Base-by-base conservation (phyloP, 2,797 vertebrate species). In the Melanotaenia pygmaea region DNA sequence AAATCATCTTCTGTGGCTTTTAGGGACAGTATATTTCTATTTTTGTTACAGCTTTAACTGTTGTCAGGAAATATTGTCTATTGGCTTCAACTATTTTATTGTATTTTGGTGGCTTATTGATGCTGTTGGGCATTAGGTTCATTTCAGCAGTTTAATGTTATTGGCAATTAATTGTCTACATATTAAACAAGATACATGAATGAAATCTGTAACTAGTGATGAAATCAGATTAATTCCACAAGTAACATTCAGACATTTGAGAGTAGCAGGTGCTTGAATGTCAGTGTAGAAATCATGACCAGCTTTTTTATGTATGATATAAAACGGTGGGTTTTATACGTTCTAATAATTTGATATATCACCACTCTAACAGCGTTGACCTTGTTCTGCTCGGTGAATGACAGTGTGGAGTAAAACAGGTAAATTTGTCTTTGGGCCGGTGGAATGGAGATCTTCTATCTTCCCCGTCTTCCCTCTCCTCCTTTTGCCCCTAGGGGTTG, bases 401-500 rank as follows among this genome's bases (percentile, higher is more conserved):
- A 18, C 0, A 38, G 22, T 37, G 57, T 60, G 34, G n/a, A 51
- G 0, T 4, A 20, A 34, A 43, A 53, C 38, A 30, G 13, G 16
- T 28, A 50, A 64, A 56, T 43, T 43, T 2, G 60, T 63, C 59
- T 68, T 53, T 45, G 53, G 59, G 61, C 32, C n/a, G 13, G 68
- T 64, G 38, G 45, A 61, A 66, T 51, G 20, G 40, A 1, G 6
- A 7, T 61, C 70, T 67, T 38, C 67, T 53, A 56, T 54, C 16
- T 59, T 74, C 65, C 58, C 66, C 56, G 40, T 38, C 35, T 35
- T 61, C 28, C 63, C 18, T 63, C 5, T 5, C 67, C 77, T 63
- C 16, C 54, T 61, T 67, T 58, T 57, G 43, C 84, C 88, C 88
- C 86, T 51, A 13, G 51, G 87, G 87, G 86, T 82, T 72, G 43